Evolutionary conservation across 2,888 invertebrate species (phyloP), one percentile per base, ranked within the genome.

Genomic region (Ectemnius cavifrons): DNA sequence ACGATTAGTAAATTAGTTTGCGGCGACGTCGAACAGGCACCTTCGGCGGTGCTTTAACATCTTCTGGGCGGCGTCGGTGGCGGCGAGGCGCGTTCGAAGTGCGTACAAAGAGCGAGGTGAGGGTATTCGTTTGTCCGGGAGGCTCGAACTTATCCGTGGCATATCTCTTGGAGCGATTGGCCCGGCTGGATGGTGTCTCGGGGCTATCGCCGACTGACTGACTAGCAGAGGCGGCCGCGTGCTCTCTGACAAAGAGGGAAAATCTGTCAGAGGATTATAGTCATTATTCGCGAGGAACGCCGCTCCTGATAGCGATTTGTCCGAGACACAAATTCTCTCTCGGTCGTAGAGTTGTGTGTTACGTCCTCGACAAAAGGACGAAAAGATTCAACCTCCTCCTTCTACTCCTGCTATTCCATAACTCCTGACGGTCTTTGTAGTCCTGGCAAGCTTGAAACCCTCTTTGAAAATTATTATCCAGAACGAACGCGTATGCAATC

Each of bases 251-350:
- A 68, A 71, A 73, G 74, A 72, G 61, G 72, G 75, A 76, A 73
- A 73, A 76, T 71, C 69, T 46, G 46, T 11, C 59, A 18, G 3
- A 14, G 69, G 79, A 79, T 79, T 71, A 79, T 60, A 37, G 69
- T 63, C 69, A 71, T 79, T 79, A 79, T 73, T 70, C 76, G 59
- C 67, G 66, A 56, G 66, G 56, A 28, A 59, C 58, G 71, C 47
- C 46, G 13, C 37, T 47, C 56, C 68, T 57, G 79, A 79, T 79
- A 70, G 71, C 76, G 79, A 79, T 79, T 79, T 79, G 79, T 79
- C 73, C 45, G 71, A 57, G 69, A 67, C 62, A 46, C 71, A 65
- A 66, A 67, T 79, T 67, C 73, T 69, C 16, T 45, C 79, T 74
- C 60, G 67, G 60, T 47, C 37, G 37, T 6, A 6, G 37, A 37